Base-by-base conservation (phyloP, 23 tunicate species). In the Halocynthia roretzi region DNA sequence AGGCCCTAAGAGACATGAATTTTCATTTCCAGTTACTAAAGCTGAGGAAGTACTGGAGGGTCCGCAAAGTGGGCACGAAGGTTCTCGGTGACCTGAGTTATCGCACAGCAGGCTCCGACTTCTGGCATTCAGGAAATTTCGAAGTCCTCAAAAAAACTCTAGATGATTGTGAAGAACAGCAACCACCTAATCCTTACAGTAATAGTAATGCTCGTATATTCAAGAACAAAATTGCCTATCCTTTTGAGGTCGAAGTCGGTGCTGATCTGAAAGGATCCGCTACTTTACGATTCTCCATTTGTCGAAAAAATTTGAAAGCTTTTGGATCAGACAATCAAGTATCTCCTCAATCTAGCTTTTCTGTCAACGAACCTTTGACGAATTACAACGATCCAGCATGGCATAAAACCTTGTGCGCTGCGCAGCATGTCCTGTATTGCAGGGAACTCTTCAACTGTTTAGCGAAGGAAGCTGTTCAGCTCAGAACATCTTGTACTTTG, bases 391-490 rank as follows among this genome's bases (percentile, higher is more conserved):
- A 86, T 15, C 98, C 98, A 21, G 54, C 40, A 0, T 92, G 98
- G 98, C 91, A 92, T 52, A 70, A 60, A 57, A 77, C 76, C 49
- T 67, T 92, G 62, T 77, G 92, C 80, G 71, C 63, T 73, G 98
- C 98, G 10, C 98, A 92, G 63, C 82, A 92, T 86, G 87, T 86
- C 9, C 76, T 92, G 62, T 92, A 77, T 67, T 86, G 98, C 63
- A 67, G 71, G 50, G 98, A 92, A 68, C 54, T 86, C 56, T 92
- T 86, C 79, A 80, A 85, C 55, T 71, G 68, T 7, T 79, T 92
- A 50, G 78, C 98, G 4, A 86, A 82, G 62, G 91, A 92, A 86
- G 98, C 98, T 6, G 75, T 92, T 5, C 91, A 83, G 72, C 58
- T 76, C 50, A 82, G 80, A 51, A 82, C 77, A 44, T n/a, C 53